Percentiles rank a stretch among this genome's conserved stretches.
Conservation (phyloP, 30 jellyfish, hydroid and myxozoan species). For the Turritopsis dohrnii region DNA sequence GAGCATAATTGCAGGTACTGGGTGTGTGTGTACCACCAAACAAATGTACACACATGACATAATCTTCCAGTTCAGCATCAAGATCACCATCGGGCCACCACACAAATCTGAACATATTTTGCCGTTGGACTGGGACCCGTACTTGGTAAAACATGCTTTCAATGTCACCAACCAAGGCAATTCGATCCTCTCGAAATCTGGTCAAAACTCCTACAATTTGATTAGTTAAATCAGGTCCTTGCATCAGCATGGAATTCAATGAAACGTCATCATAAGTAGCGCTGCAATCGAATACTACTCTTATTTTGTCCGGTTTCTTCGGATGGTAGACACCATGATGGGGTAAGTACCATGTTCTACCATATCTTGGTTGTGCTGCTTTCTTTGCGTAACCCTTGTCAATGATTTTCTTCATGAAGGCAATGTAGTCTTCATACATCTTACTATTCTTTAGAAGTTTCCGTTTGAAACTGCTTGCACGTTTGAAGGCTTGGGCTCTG, state of each 20-base stretch:
- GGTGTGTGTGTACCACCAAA: conserved; percentile 66
- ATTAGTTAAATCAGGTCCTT: conserved; percentile 65
- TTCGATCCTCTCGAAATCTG: conserved; percentile 60
- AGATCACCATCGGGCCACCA: conserved; percentile 60
- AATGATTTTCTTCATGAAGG: conserved; percentile 4
- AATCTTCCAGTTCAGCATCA: conserved; percentile 30
- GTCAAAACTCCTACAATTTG: conserved; percentile 30
- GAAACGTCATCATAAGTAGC: conserved; percentile 47
- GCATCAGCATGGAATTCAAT: conserved; percentile 40
- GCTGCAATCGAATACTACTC: conserved; percentile 70
- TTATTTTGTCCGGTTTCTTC: conserved; percentile 49
- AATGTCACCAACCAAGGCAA: conserved; percentile 51
- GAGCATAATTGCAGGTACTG: conserved; percentile 52
- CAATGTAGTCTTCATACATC: background rate
- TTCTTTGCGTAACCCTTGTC: conserved; percentile 26
- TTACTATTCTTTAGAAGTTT: background rate
- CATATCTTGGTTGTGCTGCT: background rate
- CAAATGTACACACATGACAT: conserved; percentile 44
- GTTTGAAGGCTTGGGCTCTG: conserved; percentile 28
- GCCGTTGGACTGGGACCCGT: conserved; percentile 24
- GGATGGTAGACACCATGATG: conserved; percentile 56
- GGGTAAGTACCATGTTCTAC: conserved; percentile 57
- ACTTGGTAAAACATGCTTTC: conserved; percentile 52
- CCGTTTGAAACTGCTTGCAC: conserved; percentile 4
- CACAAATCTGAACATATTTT: conserved; percentile 39